A percentile compares a stretch with the other conserved stretches of the same genome.
phyloP scores from a whole-genome alignment of 2,888 invertebrate genomes.

The Anthoptus insignis region DNA sequence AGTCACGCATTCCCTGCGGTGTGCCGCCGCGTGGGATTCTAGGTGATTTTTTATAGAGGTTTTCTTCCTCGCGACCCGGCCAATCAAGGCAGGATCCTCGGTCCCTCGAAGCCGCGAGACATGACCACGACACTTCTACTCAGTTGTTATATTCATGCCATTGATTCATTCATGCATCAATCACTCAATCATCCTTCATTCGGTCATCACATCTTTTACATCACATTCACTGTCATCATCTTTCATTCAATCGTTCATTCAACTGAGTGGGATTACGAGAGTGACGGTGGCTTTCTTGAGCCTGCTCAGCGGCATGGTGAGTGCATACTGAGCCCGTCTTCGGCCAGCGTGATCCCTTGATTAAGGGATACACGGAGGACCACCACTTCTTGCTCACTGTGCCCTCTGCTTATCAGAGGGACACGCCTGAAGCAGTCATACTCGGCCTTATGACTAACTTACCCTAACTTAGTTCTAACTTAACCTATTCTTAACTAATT shows the following conservation, averaged over 20 bases:
- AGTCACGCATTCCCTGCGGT: conserved; percentile 23
- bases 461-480: no score
- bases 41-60: conserved; percentile 32
- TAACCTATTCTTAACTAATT: no score
- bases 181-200: no score
- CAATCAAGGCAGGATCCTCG: no score
- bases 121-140: not conserved
- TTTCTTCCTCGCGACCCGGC: no score
- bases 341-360: no score
- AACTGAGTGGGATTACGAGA: conserved; percentile 2
- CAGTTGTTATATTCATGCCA: no score
- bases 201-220: not conserved
- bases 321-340: not conserved
- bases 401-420: conserved; percentile 1
- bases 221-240: no score
- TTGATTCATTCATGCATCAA: no score
- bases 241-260: not conserved
- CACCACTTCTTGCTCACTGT: not conserved
- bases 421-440: not conserved
- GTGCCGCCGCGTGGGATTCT: conserved; percentile 26
- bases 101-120: not conserved
- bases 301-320: no score
- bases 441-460: not conserved
- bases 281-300: not conserved
- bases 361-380: not conserved